phyloP scores from a whole-genome alignment of 2,113 vertebrate genomes.

The Halichoerus grypus region DNA sequence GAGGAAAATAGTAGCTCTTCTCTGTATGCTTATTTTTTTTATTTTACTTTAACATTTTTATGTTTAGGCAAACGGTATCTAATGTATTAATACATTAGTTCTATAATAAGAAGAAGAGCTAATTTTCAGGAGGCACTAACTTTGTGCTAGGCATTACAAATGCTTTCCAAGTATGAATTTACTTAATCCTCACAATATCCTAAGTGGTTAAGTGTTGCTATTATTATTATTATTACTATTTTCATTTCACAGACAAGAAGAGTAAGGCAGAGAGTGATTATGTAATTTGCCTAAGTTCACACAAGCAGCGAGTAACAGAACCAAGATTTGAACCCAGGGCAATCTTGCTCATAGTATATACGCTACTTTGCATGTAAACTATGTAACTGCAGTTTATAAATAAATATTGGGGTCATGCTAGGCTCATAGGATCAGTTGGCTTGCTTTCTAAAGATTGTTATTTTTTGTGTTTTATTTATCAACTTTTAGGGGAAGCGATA shows the following conservation, averaged over 20 bases:
- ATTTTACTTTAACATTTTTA: conserved; percentile 4
- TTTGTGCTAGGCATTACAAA: not conserved
- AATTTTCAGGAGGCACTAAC: not conserved
- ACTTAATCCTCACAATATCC: not conserved
- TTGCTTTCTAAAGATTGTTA: conserved; percentile 2
- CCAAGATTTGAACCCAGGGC: not conserved
- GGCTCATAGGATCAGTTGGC: not conserved
- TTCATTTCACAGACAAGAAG: not conserved
- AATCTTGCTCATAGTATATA: not conserved
- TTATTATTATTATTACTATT: not conserved
- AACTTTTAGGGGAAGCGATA: conserved; percentile 20
- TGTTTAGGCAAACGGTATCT: not conserved
- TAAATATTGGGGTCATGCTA: not conserved
- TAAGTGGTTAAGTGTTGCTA: not conserved
- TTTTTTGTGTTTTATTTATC: not conserved
- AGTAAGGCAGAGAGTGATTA: not conserved
- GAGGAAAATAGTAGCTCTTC: not conserved
- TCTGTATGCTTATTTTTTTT: not conserved
- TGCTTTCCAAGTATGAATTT: not conserved
- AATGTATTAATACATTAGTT: not conserved
- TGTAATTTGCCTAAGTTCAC: not conserved
- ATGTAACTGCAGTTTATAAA: not conserved
- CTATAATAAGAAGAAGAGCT: not conserved
- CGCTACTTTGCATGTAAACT: not conserved
- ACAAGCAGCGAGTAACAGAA: not conserved